Conservation (phyloP, 2,113 vertebrate genomes). For the Okapia johnstoni region DNA sequence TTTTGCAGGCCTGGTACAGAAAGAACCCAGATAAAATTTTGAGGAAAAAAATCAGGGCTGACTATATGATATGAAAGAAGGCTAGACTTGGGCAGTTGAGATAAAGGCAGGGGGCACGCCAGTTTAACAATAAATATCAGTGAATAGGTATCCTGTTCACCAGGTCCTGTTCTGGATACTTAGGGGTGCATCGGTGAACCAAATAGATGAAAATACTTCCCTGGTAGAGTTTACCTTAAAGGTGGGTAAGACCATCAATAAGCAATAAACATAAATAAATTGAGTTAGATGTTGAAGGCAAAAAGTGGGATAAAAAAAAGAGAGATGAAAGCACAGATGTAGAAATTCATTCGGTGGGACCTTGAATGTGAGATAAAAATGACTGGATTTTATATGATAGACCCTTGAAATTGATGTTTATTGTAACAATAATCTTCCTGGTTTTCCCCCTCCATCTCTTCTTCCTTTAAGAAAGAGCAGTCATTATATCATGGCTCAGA, state of each 20-base stretch:
- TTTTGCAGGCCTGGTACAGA: background rate
- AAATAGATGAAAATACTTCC: background rate
- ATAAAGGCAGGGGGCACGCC: background rate
- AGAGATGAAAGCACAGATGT: background rate
- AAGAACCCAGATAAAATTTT: background rate
- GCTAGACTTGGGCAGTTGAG: background rate
- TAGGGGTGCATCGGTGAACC: background rate
- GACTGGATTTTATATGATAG: background rate
- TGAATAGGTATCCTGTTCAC: background rate
- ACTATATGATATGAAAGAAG: background rate
- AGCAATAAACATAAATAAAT: background rate
- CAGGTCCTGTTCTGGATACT: background rate
- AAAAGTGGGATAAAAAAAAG: background rate
- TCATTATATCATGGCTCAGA: background rate
- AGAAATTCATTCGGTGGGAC: background rate
- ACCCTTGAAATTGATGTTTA: background rate
- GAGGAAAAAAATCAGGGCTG: background rate
- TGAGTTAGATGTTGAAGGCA: background rate
- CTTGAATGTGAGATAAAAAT: background rate
- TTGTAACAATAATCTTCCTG: background rate
- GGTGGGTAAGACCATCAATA: background rate
- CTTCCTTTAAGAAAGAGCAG: background rate
- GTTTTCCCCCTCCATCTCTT: background rate
- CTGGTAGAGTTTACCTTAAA: background rate
- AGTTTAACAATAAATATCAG: background rate